Base-by-base conservation (phyloP, 2,113 vertebrate genomes). In the Rousettus leschenaultii region DNA sequence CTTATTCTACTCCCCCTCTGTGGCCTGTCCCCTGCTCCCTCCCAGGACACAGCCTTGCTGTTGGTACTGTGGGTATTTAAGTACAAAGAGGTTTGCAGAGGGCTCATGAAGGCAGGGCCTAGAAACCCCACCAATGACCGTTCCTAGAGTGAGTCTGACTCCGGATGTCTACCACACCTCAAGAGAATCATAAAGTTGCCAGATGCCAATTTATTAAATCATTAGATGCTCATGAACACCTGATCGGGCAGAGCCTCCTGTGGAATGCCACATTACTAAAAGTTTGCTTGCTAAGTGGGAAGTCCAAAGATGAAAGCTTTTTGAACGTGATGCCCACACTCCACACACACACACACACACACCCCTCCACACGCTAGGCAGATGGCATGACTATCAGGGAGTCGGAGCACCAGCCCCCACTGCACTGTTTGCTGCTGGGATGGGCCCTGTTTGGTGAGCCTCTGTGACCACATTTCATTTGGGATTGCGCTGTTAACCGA, bases 391-490 rank as follows among this genome's bases (percentile, higher is more conserved):
- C 63, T 43, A 33, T 21, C 30, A 24, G 14, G n/a, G 15, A 89
- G 35, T 22, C 71, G 38, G n/a, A 65, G 18, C 22, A 3, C 38
- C 71, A 59, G 79, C 51, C 51, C 55, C 9, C 2, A 43, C 19
- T 28, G 16, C 21, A 70, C 13, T 65, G 59, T 59, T 77, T 21
- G 13, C 9, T 4, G 4, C 40, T 24, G 35, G 21, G 30, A 21
- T 12, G 9, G 1, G 19, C 7, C 74, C 53, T 11, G 6, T 0
- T 3, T 4, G 30, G 45, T 33, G 21, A 40, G 53, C 2, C 16
- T 66, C 26, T 73, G 82, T 55, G 19, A 66, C 14, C 2, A 51
- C 24, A 26, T 40, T 65, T 38, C 33, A 21, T 28, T 26, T 43
- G 33, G 13, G 40, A 59, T 16, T 80, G 1, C 5, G 4, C 19